Evolutionary conservation across 2,113 vertebrate genomes (phyloP), one percentile per base, ranked within the genome.

Genomic region (Tauraco erythrolophus): DNA sequence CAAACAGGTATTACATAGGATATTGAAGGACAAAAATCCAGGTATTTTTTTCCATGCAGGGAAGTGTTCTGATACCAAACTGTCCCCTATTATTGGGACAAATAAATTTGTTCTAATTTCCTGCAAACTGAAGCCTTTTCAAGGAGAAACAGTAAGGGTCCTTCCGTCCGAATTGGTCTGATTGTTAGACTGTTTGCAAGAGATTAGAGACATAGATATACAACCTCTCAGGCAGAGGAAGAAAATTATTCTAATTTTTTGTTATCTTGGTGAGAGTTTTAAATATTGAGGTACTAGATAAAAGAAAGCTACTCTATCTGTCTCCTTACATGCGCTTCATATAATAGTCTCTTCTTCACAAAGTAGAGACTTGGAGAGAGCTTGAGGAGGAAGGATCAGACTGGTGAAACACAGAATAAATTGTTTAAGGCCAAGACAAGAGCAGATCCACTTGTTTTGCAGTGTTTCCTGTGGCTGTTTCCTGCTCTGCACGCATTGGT

Each of bases 401-500:
- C 11, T 14, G 22, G 23, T 27, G 33, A 83, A 88, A 82, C 11
- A 24, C 4, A 54, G 33, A 92, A 68, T 31, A 43, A 90, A 78
- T 39, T 19, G 9, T 53, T 76, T 60, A 81, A 84, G n/a, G 39
- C 8, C 25, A 84, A 70, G 21, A 53, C 7, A 88, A 92, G 23
- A 61, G 28, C 23, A 84, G 35, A 76, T 2, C 5, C 18, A 8
- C 17, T 68, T 12, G 3, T n/a, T 92, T 76, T 78, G 28, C 31
- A 43, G 18, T 46, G 39, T 54, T 78, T 82, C 22, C 30, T 65
- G 33, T 19, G 8, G 39, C 39, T 16, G 5, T 60, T 92, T 83
- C 8, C 17, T 86, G 45, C 12, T 80, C 31, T 71, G 16, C 33
- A 72, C 2, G 2, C 3, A 3, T 22, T 0, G 0, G 8, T 25